Evolutionary conservation across 2,797 vertebrate genomes (phyloP).

Genomic region (Octomys mimax): DNA sequence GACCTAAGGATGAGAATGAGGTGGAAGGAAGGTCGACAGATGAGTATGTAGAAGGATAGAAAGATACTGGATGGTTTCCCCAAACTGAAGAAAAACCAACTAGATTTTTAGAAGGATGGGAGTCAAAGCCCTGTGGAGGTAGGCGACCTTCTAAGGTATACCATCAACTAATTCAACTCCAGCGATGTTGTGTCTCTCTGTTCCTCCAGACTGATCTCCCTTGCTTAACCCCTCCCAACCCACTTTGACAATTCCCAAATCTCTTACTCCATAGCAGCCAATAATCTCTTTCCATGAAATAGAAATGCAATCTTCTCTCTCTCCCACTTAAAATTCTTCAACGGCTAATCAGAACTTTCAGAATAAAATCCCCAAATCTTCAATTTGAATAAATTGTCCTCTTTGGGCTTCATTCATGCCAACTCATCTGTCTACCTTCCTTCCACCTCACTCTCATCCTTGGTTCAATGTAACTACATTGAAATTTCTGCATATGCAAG

Average conservation of each 20-base stretch:
- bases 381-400: not conserved
- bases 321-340: slow-evolving; percentile 28
- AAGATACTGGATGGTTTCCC: not conserved
- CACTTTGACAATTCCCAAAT: not conserved
- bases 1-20: not conserved
- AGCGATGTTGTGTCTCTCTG: not conserved
- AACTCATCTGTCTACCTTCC: not conserved
- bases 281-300: slow-evolving; percentile 20
- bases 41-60: not conserved
- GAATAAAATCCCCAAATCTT: slow-evolving; percentile 16
- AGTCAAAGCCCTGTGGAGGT: not conserved
- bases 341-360: not conserved
- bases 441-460: not conserved
- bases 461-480: not conserved
- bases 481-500: not conserved
- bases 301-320: not conserved
- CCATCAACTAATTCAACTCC: not conserved
- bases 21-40: not conserved
- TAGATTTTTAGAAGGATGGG: not conserved
- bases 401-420: not conserved
- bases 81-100: not conserved
- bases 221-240: not conserved
- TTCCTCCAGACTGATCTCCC: not conserved
- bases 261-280: not conserved
- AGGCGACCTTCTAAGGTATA: not conserved